Percentiles rank a stretch among this genome's conserved stretches.
Conservation (phyloP, 1,140 invertebrate species). For the Drosophila melanica region DNA sequence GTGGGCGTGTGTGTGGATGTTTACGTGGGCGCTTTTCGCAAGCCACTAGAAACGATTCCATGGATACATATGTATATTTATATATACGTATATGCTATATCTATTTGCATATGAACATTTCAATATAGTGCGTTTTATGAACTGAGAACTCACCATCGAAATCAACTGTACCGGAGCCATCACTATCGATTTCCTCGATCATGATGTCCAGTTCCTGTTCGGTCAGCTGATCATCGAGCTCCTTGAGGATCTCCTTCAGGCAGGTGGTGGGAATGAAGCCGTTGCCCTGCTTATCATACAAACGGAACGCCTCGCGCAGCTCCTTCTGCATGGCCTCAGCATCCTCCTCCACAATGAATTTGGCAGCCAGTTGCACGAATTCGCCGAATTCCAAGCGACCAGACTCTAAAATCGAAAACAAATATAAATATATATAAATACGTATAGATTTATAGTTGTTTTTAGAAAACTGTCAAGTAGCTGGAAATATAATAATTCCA, state of each 20-base stretch:
- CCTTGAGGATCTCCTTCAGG: constrained; percentile 95
- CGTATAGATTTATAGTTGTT: not conserved
- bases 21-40: constrained; percentile 53
- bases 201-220: constrained; percentile 96
- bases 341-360: constrained; percentile 98
- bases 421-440: not conserved
- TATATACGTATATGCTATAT: constrained; percentile 5
- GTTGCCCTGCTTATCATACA: constrained; percentile 95
- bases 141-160: constrained; percentile 86
- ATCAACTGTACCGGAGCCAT: constrained; percentile 91
- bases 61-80: not conserved
- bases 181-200: constrained; percentile 98
- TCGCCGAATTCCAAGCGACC: constrained; percentile 97
- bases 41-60: constrained; percentile 60
- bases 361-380: constrained; percentile 96
- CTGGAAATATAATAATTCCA: constrained; percentile 17
- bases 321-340: constrained; percentile 96
- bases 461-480: constrained; percentile 23
- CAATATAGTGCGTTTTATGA: not conserved
- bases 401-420: constrained; percentile 88
- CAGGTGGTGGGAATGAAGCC: constrained; percentile 97
- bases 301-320: constrained; percentile 95
- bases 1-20: constrained; percentile 1
- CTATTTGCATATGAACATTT: constrained; percentile 20
- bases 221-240: constrained; percentile 96